These are phyloP conservation scores for Gadopsis marmoratus DNA, from an alignment of 2,797 vertebrate genomes.

Conservation along the genomic window DNA sequence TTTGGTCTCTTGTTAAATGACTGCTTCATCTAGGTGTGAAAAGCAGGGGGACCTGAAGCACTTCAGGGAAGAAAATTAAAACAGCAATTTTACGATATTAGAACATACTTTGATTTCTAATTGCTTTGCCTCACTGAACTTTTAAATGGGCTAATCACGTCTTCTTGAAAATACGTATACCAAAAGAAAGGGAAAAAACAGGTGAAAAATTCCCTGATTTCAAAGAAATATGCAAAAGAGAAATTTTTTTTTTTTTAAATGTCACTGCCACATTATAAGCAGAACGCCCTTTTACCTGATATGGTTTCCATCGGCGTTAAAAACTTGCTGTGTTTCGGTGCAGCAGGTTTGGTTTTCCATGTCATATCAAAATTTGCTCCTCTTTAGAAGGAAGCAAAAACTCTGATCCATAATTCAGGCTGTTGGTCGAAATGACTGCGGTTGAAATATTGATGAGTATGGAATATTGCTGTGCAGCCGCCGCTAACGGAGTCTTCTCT, in stretches of 20 bases:
- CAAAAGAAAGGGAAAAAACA: conserved; percentile 14
- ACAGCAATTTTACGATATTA: conserved; percentile 66
- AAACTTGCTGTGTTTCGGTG: conserved; percentile 30
- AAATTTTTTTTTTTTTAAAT: conserved; percentile 49
- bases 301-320: conserved; percentile 34
- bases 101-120: conserved; percentile 68
- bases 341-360: conserved; percentile 55
- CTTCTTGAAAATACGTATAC: conserved; percentile 21
- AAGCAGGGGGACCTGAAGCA: conserved; percentile 47
- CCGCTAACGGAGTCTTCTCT: conserved; percentile 61
- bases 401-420: conserved; percentile 80
- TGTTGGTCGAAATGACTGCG: conserved; percentile 75
- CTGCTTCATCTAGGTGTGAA: conserved; percentile 81
- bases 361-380: conserved; percentile 77
- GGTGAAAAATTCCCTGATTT: conserved; percentile 20
- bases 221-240: conserved; percentile 39
- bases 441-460: conserved; percentile 83
- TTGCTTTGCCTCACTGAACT: conserved; percentile 47
- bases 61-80: conserved; percentile 66
- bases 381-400: conserved; percentile 78
- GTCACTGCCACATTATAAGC: conserved; percentile 50
- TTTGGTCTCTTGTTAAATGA: conserved; percentile 80
- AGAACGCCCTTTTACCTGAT: conserved; percentile 63
- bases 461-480: conserved; percentile 67
- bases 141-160: conserved; percentile 34